These are phyloP conservation scores for Zoroaster sp. DNA, from an alignment of 53 echinoderm and acorn worm species.

Conservation along the genomic window DNA sequence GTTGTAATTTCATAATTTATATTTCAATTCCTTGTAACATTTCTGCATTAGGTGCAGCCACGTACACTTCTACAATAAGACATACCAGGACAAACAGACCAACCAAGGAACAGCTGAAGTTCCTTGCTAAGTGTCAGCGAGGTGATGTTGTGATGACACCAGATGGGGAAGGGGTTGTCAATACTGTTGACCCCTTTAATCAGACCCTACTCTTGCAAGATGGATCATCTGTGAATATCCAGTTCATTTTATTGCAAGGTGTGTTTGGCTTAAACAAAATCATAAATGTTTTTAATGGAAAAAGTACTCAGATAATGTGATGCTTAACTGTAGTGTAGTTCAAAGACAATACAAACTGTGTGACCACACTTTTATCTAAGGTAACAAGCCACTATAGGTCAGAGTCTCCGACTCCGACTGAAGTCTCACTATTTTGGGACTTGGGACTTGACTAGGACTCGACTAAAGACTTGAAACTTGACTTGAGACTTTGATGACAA, in stretches of 20 bases:
- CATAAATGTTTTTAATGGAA: background rate
- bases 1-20: background rate
- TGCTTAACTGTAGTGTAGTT: background rate
- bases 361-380: too few species aligned
- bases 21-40: too few species aligned
- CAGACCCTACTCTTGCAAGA: background rate
- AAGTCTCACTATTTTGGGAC: too few species aligned
- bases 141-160: too few species aligned
- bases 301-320: background rate
- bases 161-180: too few species aligned
- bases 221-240: background rate
- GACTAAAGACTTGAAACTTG: too few species aligned
- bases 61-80: too few species aligned
- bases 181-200: background rate
- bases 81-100: background rate
- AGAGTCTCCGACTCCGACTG: too few species aligned
- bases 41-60: too few species aligned
- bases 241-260: background rate
- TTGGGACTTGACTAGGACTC: too few species aligned
- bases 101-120: background rate
- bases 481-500: too few species aligned
- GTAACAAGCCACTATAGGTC: too few species aligned
- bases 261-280: background rate
- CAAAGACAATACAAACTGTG: background rate
- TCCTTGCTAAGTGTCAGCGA: background rate